These are phyloP conservation scores for Zapornia atra DNA, from an alignment of 2,113 vertebrate species.

Conservation along the genomic window DNA sequence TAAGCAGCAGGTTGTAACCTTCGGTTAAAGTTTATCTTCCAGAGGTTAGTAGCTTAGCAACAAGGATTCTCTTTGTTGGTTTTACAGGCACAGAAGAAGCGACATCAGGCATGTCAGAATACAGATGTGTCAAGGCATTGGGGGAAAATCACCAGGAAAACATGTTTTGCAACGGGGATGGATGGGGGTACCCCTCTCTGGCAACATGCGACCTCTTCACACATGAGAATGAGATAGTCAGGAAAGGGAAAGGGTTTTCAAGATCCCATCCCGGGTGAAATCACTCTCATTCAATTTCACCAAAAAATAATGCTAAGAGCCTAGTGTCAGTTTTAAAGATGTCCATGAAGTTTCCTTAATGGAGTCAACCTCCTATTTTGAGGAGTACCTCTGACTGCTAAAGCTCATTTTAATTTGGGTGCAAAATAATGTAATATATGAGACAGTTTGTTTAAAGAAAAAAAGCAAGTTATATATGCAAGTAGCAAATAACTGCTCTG, in stretches of 20 bases:
- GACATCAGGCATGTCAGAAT: not conserved
- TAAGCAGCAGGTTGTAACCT: not conserved
- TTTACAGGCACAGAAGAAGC: not conserved
- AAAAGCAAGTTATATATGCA: not conserved
- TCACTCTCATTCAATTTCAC: not conserved
- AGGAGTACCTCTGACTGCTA: not conserved
- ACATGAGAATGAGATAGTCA: not conserved
- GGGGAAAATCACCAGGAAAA: not conserved
- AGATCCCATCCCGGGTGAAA: not conserved
- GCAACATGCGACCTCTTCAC: not conserved
- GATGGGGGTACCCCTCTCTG: not conserved
- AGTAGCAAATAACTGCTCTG: not conserved
- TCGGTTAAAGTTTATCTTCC: not conserved
- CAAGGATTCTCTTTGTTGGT: not conserved
- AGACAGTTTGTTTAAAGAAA: not conserved
- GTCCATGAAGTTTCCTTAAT: not conserved
- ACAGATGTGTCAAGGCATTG: not conserved
- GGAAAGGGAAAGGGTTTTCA: not conserved
- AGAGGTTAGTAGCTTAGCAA: constrained; percentile 1
- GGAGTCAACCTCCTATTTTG: not conserved
- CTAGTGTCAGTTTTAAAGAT: not conserved
- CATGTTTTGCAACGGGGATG: not conserved
- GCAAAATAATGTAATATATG: not conserved
- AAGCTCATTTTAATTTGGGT: not conserved
- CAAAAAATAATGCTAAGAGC: not conserved